Conservation (phyloP, 2,113 vertebrate genomes). For the Casuarius casuarius region DNA sequence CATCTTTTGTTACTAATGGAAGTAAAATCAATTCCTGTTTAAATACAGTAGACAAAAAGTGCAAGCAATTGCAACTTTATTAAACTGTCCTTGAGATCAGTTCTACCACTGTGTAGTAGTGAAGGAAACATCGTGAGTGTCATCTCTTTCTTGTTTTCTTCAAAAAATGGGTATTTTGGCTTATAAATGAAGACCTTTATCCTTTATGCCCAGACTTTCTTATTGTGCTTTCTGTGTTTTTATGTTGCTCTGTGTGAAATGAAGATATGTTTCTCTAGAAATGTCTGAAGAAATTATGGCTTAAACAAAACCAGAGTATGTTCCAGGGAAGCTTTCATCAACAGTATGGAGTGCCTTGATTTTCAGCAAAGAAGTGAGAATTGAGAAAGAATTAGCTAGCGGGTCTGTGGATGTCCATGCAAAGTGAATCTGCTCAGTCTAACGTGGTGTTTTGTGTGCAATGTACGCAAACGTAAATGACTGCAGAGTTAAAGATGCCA, state of each 20-base stretch:
- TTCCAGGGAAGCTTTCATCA: not conserved
- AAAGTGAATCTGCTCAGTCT: not conserved
- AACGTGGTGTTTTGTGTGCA: not conserved
- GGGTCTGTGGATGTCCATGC: not conserved
- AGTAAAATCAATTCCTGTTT: not conserved
- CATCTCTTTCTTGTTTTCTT: not conserved
- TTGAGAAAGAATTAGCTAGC: not conserved
- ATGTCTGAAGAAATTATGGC: not conserved
- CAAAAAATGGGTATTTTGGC: not conserved
- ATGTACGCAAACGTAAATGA: not conserved
- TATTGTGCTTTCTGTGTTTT: not conserved
- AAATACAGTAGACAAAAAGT: not conserved
- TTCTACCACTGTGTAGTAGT: not conserved
- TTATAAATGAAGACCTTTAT: not conserved
- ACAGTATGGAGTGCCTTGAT: not conserved
- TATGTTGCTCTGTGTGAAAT: not conserved
- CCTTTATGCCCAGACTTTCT: not conserved
- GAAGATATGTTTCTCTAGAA: not conserved
- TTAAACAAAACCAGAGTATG: not conserved
- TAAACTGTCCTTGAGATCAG: not conserved
- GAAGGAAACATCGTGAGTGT: not conserved
- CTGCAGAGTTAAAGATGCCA: not conserved
- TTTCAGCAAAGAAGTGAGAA: not conserved
- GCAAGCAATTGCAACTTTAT: not conserved
- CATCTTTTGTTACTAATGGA: not conserved